Conservation (phyloP, 2,888 invertebrate species). For the Ischnus inquisitorius region DNA sequence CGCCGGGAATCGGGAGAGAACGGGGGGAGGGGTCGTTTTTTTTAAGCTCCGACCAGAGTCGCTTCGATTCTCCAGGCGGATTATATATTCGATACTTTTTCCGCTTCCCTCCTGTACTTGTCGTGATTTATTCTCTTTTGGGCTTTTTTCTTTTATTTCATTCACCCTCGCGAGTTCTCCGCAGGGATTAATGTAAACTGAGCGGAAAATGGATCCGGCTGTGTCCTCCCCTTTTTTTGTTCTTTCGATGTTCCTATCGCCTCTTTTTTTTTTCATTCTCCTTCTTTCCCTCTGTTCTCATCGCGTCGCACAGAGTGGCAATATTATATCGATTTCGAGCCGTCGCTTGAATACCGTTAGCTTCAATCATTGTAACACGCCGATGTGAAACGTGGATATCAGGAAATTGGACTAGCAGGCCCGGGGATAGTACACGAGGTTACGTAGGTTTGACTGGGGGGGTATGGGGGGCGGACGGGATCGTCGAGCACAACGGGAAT, state of each 20-base stretch:
- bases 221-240: neutral
- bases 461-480: neutral
- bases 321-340: constrained; percentile 9
- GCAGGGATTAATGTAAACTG: constrained; percentile 21
- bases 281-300: neutral
- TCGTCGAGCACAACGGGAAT: constrained; percentile 42
- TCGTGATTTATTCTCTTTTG: constrained; percentile 4
- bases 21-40: neutral
- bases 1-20: neutral
- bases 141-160: neutral
- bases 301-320: neutral
- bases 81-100: constrained; percentile 3
- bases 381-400: constrained; percentile 35
- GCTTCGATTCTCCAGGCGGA: neutral
- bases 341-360: neutral
- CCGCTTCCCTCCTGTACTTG: neutral
- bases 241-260: neutral
- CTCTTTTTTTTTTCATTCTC: neutral
- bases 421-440: constrained; percentile 10
- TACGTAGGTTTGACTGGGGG: constrained; percentile 1
- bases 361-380: constrained; percentile 29
- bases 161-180: neutral
- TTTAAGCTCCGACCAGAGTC: constrained; percentile 6
- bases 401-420: constrained; percentile 16
- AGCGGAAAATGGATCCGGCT: constrained; percentile 3